These are phyloP conservation scores for Philopotamus ludificatus DNA, from an alignment of 1,140 invertebrate genomes.

Conservation along the genomic window DNA sequence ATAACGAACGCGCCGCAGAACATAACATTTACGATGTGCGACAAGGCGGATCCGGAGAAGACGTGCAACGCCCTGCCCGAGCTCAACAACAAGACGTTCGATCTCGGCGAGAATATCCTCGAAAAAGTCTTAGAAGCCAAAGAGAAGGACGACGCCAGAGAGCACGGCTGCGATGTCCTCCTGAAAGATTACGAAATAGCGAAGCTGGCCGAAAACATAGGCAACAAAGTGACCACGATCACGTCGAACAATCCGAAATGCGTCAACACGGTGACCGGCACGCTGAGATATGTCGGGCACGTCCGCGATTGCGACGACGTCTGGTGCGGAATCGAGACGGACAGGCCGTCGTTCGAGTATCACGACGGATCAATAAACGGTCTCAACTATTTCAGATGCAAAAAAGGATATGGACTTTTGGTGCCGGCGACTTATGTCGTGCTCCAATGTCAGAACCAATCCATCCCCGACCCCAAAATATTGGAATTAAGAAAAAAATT, in stretches of 20 bases:
- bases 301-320: conserved; percentile 60
- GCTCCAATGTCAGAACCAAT: conserved; percentile 13
- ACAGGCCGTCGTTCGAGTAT: conserved; percentile 55
- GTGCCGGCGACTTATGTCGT: conserved; percentile 46
- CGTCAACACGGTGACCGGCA: conserved; percentile 46
- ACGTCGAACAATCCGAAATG: conserved; percentile 46
- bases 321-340: conserved; percentile 64
- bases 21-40: conserved; percentile 24
- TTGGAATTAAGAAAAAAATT: conserved; percentile 28
- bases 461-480: conserved; percentile 22
- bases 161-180: background rate
- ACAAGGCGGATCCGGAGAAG: conserved; percentile 28
- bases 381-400: conserved; percentile 57
- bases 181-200: background rate
- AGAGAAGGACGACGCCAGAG: conserved; percentile 1
- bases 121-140: conserved; percentile 19
- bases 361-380: conserved; percentile 65
- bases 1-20: conserved; percentile 9
- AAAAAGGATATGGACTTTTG: conserved; percentile 53
- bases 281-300: conserved; percentile 59
- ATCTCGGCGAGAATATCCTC: background rate
- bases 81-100: conserved; percentile 18
- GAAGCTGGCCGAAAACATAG: conserved; percentile 46
- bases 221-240: conserved; percentile 57
- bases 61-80: conserved; percentile 30